These are phyloP conservation scores for Phocides pigmalion DNA, from an alignment of 1,140 invertebrate genomes.

Conservation along the genomic window DNA sequence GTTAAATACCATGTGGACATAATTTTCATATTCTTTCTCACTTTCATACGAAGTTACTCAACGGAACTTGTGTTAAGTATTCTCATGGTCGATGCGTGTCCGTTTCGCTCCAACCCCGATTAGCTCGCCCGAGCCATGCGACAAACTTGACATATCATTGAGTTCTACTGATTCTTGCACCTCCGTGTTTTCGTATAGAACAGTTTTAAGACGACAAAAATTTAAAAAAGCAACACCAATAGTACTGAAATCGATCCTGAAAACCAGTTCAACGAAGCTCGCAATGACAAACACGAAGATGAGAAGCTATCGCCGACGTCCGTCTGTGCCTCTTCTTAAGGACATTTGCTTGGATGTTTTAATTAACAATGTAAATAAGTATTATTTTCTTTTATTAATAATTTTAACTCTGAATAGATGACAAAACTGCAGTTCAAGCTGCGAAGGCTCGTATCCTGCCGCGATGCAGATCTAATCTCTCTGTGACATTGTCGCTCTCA, in stretches of 20 bases:
- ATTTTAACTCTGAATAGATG: too few species aligned
- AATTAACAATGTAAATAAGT: constrained; percentile 50
- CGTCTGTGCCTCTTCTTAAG: constrained; percentile 48
- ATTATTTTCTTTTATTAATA: constrained; percentile 9
- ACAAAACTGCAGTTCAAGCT: too few species aligned
- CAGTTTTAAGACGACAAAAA: constrained; percentile 37
- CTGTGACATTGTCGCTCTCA: too few species aligned
- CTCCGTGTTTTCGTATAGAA: constrained; percentile 16
- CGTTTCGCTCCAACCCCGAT: constrained; percentile 64
- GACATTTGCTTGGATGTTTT: constrained; percentile 61
- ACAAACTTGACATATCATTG: constrained; percentile 27
- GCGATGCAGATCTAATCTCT: too few species aligned
- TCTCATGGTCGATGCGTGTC: constrained; percentile 55
- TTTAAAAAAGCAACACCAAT: constrained; percentile 7
- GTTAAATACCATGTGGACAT: too few species aligned
- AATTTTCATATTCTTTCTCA: too few species aligned
- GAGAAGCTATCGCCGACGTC: constrained; percentile 36
- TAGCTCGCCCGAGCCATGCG: constrained; percentile 45
- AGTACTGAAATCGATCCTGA: constrained; percentile 45
- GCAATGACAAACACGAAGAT: constrained; percentile 18
- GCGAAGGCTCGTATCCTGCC: too few species aligned
- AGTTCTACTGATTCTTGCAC: constrained; percentile 42
- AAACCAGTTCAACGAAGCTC: constrained; percentile 40
- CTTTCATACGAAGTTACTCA: too few species aligned
- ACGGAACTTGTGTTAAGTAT: not conserved